Evolutionary conservation across 2,113 vertebrate genomes (phyloP), one percentile per base, ranked within the genome.

Genomic region (Alethe castanea): DNA sequence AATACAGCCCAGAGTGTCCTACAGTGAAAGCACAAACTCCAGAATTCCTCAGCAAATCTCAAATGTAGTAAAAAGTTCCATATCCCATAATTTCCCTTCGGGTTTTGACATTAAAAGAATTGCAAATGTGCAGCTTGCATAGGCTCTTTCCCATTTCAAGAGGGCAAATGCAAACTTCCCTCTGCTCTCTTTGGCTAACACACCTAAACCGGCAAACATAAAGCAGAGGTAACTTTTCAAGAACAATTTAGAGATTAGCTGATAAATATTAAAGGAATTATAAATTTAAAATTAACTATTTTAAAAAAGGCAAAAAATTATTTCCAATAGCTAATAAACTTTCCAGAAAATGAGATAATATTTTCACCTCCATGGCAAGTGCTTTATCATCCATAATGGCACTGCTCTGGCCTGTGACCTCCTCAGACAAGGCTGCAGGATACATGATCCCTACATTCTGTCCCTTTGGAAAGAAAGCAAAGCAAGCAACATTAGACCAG

Each of bases 341-440:
- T 87, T 62, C 65, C 35, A 71, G 52, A 82, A 81, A 81, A 23
- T 29, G 19, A 29, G 35, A 38, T 36, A 66, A 23, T 69, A 42
- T 38, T 61, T 83, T n/a, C 60, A 35, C 23, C 16, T 36, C 29
- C 18, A 2, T 10, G 38, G 18, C 31, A 61, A 14, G 14, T 29
- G 45, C 47, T 86, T 59, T 59, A 11, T 33, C 1, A 0, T 31
- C 66, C 20, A 25, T 8, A 47, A 25, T 3, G 33, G n/a, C 54
- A 53, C 20, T 0, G 5, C 53, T 73, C 19, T 62, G 23, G 14
- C 7, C 5, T 28, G 2, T 20, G 35, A 19, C 33, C 23, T 73
- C 23, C 67, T 71, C 0, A 0, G 31, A 13, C 1, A 1, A 29
- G 69, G 28, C 64, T 50, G 44, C 54, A n/a, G 84, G 45, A 14